Conservation (phyloP, 2,113 vertebrate genomes). For the Mungos mungo region DNA sequence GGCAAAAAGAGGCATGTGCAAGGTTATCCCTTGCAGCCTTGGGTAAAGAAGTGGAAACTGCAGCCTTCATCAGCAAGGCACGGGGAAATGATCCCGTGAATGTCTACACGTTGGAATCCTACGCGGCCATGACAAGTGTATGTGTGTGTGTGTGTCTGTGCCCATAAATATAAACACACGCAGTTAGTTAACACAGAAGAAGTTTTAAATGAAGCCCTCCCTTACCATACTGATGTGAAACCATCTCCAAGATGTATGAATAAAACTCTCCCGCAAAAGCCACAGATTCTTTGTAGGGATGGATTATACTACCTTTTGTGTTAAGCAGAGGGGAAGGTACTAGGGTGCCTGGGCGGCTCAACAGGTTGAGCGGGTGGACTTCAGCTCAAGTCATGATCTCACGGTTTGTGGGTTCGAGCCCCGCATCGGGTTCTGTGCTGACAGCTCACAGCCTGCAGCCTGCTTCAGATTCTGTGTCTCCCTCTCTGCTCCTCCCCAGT, state of each 20-base stretch:
- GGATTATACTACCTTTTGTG: background rate
- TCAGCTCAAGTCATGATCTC: too few species aligned
- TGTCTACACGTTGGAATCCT: background rate
- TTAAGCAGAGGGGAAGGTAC: background rate
- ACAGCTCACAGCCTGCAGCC: too few species aligned
- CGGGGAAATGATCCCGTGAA: background rate
- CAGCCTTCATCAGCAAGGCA: too few species aligned
- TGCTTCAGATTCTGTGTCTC: too few species aligned
- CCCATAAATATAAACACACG: background rate
- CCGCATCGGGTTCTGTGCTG: too few species aligned
- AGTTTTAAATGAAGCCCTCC: background rate
- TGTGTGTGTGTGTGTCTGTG: background rate
- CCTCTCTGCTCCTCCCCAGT: too few species aligned
- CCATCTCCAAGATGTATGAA: background rate
- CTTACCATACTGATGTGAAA: background rate
- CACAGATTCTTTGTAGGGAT: background rate
- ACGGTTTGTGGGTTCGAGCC: too few species aligned
- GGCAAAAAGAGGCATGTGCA: background rate
- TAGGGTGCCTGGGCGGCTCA: too few species aligned
- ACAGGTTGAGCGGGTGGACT: too few species aligned
- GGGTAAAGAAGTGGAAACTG: background rate
- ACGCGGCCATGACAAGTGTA: accelerated
- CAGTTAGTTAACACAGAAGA: background rate
- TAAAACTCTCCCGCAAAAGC: background rate
- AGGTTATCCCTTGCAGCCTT: background rate